Conservation (phyloP, 2,888 invertebrate genomes). For the Chouioia cunea region DNA sequence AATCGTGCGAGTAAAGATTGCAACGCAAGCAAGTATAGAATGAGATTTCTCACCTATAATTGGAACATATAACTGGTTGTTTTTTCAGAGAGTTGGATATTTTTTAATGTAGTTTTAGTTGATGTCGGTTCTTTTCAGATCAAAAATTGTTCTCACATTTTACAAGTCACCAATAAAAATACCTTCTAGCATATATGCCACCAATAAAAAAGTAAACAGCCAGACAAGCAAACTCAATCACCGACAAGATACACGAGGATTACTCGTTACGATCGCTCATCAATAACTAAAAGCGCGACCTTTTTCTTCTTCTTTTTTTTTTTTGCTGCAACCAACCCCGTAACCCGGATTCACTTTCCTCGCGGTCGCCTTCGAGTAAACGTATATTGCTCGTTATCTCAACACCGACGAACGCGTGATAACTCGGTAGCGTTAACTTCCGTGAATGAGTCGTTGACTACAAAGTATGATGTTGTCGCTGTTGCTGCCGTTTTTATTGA, state of each 20-base stretch:
- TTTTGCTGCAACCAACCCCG: conserved; percentile 10
- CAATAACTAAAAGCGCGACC: conserved; percentile 27
- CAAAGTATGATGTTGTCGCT: conserved; percentile 14
- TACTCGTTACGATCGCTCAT: conserved; percentile 23
- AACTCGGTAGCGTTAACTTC: background rate
- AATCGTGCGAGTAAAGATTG: background rate
- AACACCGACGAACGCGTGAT: conserved; percentile 46
- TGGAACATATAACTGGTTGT: too few relatives aligned
- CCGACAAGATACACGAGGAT: too few relatives aligned
- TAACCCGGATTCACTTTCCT: conserved; percentile 31
- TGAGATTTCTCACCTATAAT: background rate
- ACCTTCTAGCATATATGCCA: too few relatives aligned
- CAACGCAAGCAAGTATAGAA: background rate
- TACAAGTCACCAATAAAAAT: too few relatives aligned
- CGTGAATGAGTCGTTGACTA: background rate
- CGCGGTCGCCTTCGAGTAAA: conserved; percentile 50
- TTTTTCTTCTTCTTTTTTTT: conserved; percentile 10
- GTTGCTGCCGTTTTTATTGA: background rate
- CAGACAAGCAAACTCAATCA: too few relatives aligned
- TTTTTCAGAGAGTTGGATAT: too few relatives aligned
- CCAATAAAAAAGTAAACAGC: too few relatives aligned
- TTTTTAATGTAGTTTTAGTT: too few relatives aligned
- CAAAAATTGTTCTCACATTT: too few relatives aligned
- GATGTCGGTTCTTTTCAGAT: too few relatives aligned
- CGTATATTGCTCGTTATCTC: conserved; percentile 54